phyloP scores from a whole-genome alignment of 2,113 vertebrate species.

The Hemicordylus capensis region DNA sequence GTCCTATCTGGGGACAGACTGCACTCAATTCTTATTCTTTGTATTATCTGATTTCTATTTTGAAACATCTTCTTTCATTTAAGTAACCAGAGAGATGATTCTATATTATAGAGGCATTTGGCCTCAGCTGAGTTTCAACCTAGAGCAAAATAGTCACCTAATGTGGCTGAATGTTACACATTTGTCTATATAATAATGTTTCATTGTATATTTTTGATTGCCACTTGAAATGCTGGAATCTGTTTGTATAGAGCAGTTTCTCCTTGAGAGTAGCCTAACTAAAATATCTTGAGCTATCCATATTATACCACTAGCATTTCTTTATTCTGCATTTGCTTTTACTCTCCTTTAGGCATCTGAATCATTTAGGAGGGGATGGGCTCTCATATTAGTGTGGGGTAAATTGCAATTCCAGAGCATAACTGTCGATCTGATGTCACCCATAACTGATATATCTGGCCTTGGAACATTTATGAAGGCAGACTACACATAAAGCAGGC shows the following conservation, averaged over 20 bases:
- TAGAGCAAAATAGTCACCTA: not conserved
- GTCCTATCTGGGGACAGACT: not conserved
- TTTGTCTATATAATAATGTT: not conserved
- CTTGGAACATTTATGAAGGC: not conserved
- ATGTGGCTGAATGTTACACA: not conserved
- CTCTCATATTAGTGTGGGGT: not conserved
- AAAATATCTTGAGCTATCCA: not conserved
- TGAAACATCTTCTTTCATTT: not conserved
- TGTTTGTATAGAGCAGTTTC: not conserved
- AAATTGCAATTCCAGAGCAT: not conserved
- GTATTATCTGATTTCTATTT: no score
- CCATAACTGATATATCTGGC: not conserved
- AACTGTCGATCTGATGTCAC: not conserved
- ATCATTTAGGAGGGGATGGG: not conserved
- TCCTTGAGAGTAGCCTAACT: not conserved
- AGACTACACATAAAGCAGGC: not conserved
- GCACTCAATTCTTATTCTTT: not conserved
- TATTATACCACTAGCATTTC: not conserved
- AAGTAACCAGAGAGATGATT: not conserved
- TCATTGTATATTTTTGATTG: not conserved
- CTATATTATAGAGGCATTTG: not conserved
- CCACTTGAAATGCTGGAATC: not conserved
- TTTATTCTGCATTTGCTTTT: not conserved
- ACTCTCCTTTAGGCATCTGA: not conserved
- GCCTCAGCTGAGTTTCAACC: not conserved